Evolutionary conservation across 2,113 vertebrate species (phyloP), one percentile per base, ranked within the genome.

Genomic region (Corynorhinus townsendii): DNA sequence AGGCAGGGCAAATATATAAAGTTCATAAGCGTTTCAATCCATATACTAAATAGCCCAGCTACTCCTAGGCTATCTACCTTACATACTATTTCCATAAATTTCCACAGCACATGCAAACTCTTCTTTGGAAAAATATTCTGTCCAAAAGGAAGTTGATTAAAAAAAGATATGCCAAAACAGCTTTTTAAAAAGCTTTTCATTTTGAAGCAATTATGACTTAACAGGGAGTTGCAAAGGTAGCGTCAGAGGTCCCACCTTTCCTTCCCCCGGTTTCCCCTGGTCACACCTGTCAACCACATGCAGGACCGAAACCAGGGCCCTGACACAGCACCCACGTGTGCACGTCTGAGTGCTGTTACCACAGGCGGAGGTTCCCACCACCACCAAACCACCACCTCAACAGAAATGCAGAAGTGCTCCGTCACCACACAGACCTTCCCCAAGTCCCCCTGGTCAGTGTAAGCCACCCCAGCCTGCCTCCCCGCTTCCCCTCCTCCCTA

Each of bases 261-360:
- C 54, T 9, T 54, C n/a, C 28, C 9, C 33, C 62, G 40, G 20
- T 26, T n/a, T 59, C 12, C 6, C 24, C 20, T 10, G 43, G 62
- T 47, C 28, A 28, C 54, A 43, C 11, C 22, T 68, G 79, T 66
- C 40, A 24, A 71, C 19, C 15, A 28, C 47, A 24, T 1, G 8
- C 30, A 40, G 11, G 6, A 30, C 72, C 8, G 1, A 17, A 92
- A 19, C 54, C 28, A 33, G 66, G 28, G n/a, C 43, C 2, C 33
- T 11, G 72, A 7, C 14, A 5, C 26, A 5, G 4, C 16, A 19
- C 15, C 2, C 19, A 3, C 6, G 28, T 10, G 26, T 7, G 35
- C 0, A 8, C 4, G 0, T 54, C 8, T 3, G 4, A 14, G 2
- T 16, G 49, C 33, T n/a, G 35, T 0, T 11, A 47, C 3, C 95